phyloP scores from a whole-genome alignment of 2,113 vertebrate species.

The Entelurus aequoreus region DNA sequence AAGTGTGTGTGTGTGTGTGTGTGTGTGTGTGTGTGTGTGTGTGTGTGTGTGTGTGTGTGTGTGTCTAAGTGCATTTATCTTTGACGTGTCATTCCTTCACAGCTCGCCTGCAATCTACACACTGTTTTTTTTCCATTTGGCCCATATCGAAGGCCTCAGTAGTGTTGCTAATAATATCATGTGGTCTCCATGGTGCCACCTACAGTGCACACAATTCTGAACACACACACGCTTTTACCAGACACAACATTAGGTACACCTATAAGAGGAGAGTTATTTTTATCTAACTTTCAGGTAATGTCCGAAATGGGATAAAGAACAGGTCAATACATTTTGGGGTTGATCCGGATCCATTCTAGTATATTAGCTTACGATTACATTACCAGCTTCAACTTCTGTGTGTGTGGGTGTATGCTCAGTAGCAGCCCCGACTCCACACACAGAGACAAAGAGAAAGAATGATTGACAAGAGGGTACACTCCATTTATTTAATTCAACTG shows the following conservation, averaged over 20 bases:
- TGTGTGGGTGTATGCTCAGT: too few relatives aligned
- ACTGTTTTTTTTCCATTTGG: constrained; percentile 39
- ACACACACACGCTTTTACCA: too few relatives aligned
- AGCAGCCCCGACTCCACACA: too few relatives aligned
- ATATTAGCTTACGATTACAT: too few relatives aligned
- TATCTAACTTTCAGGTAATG: too few relatives aligned
- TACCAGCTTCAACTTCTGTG: too few relatives aligned
- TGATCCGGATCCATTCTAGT: too few relatives aligned
- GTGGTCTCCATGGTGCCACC: constrained; percentile 22
- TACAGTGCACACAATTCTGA: neutral
- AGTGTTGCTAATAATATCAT: constrained; percentile 28
- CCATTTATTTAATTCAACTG: too few relatives aligned
- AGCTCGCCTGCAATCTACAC: constrained; percentile 41
- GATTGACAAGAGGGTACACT: too few relatives aligned
- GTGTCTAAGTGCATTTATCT: constrained; percentile 4
- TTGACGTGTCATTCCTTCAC: constrained; percentile 46
- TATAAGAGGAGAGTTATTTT: neutral
- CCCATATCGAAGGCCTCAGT: constrained; percentile 27
- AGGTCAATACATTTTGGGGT: neutral
- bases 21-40: too few relatives aligned
- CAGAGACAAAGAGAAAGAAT: too few relatives aligned
- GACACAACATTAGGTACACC: neutral
- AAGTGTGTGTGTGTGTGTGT: constrained; percentile 12
- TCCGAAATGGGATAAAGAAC: neutral
- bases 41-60: constrained; percentile 8